phyloP scores from a whole-genome alignment of 1,140 invertebrate genomes.

The Diplogasteroides magnus region DNA sequence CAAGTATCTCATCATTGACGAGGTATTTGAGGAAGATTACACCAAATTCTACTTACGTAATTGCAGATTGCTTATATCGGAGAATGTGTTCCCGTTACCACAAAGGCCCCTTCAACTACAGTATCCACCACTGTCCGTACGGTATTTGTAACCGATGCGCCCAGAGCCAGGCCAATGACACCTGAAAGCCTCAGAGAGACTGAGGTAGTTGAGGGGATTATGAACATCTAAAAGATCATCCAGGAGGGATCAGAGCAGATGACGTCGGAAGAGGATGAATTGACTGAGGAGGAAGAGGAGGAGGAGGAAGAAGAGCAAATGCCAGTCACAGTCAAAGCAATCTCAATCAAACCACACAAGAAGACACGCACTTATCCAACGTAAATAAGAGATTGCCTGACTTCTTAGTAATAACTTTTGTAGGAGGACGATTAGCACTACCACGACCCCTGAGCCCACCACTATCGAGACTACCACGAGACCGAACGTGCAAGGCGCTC shows the following conservation, averaged over 20 bases:
- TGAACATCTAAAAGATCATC: too few relatives aligned
- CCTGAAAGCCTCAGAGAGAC: conserved; percentile 1
- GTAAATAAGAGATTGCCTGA: neutral
- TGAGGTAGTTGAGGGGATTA: neutral
- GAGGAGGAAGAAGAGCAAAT: neutral
- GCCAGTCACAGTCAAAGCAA: neutral
- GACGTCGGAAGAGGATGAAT: neutral
- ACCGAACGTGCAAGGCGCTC: neutral
- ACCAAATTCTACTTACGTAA: too few relatives aligned
- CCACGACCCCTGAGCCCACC: neutral
- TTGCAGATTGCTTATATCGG: conserved; percentile 49
- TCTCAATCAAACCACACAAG: conserved; percentile 11
- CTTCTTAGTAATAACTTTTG: neutral
- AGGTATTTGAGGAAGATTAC: too few relatives aligned
- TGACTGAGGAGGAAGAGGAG: neutral
- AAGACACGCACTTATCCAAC: conserved; percentile 10
- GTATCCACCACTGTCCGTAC: conserved; percentile 9
- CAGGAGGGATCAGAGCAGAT: neutral
- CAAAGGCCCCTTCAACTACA: conserved; percentile 17
- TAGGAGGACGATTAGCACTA: neutral
- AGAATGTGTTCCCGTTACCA: conserved; percentile 32
- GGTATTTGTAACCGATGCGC: too few relatives aligned
- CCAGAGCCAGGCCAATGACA: too few relatives aligned
- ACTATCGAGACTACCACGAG: neutral
- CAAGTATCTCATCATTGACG: conserved; percentile 44